Percentiles rank a stretch among this genome's conserved stretches.
These are phyloP conservation scores for Sebastolobus alascanus DNA, from an alignment of 2,797 vertebrate genomes.

Conservation along the genomic window DNA sequence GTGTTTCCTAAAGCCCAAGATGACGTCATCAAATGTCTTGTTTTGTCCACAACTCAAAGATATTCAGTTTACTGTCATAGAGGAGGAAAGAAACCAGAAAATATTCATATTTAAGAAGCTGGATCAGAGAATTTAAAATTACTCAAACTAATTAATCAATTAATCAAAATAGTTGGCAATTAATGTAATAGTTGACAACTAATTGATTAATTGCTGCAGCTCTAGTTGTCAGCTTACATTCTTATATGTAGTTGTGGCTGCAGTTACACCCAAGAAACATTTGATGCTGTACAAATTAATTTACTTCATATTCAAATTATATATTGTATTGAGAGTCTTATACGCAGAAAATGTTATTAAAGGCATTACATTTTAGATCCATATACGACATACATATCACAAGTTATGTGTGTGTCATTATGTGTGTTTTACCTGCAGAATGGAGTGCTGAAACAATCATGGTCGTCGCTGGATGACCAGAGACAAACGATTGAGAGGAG, in stretches of 20 bases:
- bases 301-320: neutral
- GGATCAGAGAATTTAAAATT: too few species aligned
- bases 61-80: too few species aligned
- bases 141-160: too few species aligned
- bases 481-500: constrained; percentile 92
- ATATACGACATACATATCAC: neutral
- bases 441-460: constrained; percentile 96
- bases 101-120: too few species aligned
- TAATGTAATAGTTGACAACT: too few species aligned
- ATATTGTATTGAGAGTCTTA: neutral
- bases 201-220: too few species aligned
- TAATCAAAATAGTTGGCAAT: too few species aligned
- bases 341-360: neutral
- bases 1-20: too few species aligned
- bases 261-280: neutral
- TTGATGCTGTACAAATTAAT: neutral
- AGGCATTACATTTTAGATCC: neutral
- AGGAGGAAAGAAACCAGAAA: too few species aligned
- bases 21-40: too few species aligned
- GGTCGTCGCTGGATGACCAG: constrained; percentile 86
- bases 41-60: too few species aligned
- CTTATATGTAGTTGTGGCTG: neutral
- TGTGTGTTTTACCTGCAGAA: constrained; percentile 82
- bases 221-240: neutral
- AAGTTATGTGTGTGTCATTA: neutral